Base-by-base conservation (phyloP, 1,140 invertebrate genomes). In the Pachypeltis micranthus region DNA sequence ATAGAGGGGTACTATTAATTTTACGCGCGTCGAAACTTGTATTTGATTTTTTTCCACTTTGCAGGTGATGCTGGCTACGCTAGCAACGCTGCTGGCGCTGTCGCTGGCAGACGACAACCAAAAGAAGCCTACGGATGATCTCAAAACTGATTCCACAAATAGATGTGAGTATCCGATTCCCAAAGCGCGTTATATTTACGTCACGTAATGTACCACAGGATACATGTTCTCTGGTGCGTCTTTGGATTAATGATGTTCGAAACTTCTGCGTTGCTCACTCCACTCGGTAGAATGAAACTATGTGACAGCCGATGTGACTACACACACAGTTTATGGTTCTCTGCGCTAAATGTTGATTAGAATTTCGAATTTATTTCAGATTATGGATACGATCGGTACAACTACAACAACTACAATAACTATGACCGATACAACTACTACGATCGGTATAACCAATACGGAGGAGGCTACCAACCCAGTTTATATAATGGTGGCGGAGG, bases 21-120 rank as follows among this genome's bases (percentile, higher is more conserved):
- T n/a, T n/a, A n/a, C n/a, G n/a, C n/a, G n/a, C n/a, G n/a, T n/a
- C n/a, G n/a, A n/a, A n/a, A n/a, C n/a, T n/a, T n/a, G n/a, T n/a
- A n/a, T 51, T 10, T 39, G 34, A 39, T 51, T 51, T 51, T 51
- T 21, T 51, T 51, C 21, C n/a, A n/a, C n/a, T n/a, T n/a, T n/a
- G n/a, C n/a, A 51, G 47, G 47, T 51, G 47, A 51, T 51, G 47
- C 47, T 51, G 47, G 47, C 47, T 7, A 51, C 47, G 47, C 47
- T 51, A 51, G 47, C 47, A 3, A 51, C 47, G 47, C 19, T 51
- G 10, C 21, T 51, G 47, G 47, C 47, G 47, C 21, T 51, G 47
- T 51, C 47, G 47, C 47, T 51, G 47, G 47, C 47, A 21, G 47
- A 51, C 47, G 47, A 51, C 21, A 51, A 21, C 19, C 47, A 51